These are phyloP conservation scores for Rhinoptilus africanus DNA, from an alignment of 2,113 vertebrate genomes.

Conservation along the genomic window DNA sequence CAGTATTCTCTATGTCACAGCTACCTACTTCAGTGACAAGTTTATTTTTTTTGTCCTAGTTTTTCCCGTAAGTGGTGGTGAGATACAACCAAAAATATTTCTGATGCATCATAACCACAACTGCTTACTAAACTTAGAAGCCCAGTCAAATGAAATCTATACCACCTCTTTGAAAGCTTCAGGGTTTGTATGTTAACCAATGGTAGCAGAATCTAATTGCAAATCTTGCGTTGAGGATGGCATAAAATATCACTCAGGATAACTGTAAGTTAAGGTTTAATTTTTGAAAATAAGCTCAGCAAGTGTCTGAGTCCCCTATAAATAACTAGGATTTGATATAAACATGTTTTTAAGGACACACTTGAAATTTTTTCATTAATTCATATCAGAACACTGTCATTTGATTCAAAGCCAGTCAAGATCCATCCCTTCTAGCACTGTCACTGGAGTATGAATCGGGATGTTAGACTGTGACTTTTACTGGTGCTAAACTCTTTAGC, in stretches of 20 bases:
- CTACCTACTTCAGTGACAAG: neutral
- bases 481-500: neutral
- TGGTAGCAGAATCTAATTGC: neutral
- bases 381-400: neutral
- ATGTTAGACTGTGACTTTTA: neutral
- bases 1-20: neutral
- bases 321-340: neutral
- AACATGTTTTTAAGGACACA: neutral
- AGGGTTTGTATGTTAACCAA: neutral
- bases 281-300: neutral
- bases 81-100: neutral
- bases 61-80: neutral
- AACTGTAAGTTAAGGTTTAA: neutral
- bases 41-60: neutral
- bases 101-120: neutral
- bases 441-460: neutral
- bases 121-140: neutral
- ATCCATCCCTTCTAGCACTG: neutral
- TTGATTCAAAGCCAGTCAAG: neutral
- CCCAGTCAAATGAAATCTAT: neutral
- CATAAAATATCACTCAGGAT: neutral
- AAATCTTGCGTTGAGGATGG: neutral
- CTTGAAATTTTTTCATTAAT: neutral
- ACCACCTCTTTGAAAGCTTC: neutral
- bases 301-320: neutral